phyloP scores from a whole-genome alignment of 2,797 vertebrate species.

The Distichodus sexfasciatus region DNA sequence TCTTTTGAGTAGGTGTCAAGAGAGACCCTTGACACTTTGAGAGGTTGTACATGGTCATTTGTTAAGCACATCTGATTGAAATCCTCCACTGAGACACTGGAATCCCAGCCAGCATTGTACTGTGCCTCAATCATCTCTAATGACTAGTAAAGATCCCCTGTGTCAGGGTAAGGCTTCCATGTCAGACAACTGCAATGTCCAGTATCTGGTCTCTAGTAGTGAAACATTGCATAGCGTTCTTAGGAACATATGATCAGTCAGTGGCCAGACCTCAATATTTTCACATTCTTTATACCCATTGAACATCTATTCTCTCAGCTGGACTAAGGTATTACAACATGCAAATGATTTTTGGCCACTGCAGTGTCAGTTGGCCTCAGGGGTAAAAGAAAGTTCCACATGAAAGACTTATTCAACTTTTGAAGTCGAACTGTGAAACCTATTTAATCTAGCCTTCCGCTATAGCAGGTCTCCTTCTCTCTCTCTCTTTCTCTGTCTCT shows the following conservation, averaged over 20 bases:
- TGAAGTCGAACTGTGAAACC: neutral
- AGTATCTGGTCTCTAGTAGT: neutral
- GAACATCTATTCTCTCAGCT: neutral
- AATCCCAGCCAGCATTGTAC: neutral
- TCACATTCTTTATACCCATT: neutral
- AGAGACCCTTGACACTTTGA: too few species aligned
- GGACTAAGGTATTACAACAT: constrained; percentile 5
- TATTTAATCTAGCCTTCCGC: constrained; percentile 3
- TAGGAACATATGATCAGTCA: neutral
- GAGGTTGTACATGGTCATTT: too few species aligned
- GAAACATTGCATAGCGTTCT: neutral
- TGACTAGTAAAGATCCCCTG: neutral
- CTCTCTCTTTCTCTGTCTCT: neutral
- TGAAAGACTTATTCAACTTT: constrained; percentile 20
- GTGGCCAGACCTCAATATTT: neutral
- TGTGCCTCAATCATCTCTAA: neutral
- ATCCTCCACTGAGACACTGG: constrained; percentile 1
- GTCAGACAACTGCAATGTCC: neutral
- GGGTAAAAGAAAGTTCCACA: neutral
- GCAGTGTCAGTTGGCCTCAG: neutral
- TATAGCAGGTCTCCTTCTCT: constrained; percentile 6
- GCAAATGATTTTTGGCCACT: neutral
- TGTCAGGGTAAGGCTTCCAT: neutral
- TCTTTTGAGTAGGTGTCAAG: too few species aligned
- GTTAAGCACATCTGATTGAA: too few species aligned